These are phyloP conservation scores for Chionomys nivalis DNA, from an alignment of 2,113 vertebrate species.

Conservation along the genomic window DNA sequence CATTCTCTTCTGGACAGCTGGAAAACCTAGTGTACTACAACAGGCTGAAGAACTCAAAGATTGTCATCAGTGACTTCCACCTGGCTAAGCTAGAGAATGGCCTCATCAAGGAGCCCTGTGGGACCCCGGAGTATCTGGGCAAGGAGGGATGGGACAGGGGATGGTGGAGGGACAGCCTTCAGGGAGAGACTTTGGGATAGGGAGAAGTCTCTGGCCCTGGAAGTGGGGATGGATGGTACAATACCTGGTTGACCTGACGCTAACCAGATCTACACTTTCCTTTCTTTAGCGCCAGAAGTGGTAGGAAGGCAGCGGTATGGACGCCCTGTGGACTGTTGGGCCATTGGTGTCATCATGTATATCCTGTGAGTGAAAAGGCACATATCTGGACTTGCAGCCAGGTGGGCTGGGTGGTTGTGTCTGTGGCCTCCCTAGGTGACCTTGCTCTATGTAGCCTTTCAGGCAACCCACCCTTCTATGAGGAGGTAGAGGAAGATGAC, in stretches of 20 bases:
- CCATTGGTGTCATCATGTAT: slow-evolving; percentile 98
- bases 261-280: slow-evolving; percentile 46
- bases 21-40: slow-evolving; percentile 99
- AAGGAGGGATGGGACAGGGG: slow-evolving; percentile 73
- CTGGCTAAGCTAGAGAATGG: slow-evolving; percentile 98
- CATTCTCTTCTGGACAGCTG: slow-evolving; percentile 84
- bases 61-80: slow-evolving; percentile 99
- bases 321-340: slow-evolving; percentile 98
- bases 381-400: not conserved
- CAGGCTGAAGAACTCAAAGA: slow-evolving; percentile 98
- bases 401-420: not conserved
- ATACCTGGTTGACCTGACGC: not conserved
- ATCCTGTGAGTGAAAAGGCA: slow-evolving; percentile 94
- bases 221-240: not conserved
- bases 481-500: slow-evolving; percentile 97
- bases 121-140: slow-evolving; percentile 98
- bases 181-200: not conserved
- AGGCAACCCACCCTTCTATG: slow-evolving; percentile 98
- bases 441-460: slow-evolving; percentile 89
- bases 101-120: slow-evolving; percentile 98
- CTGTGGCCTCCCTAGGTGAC: slow-evolving; percentile 33
- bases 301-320: slow-evolving; percentile 98
- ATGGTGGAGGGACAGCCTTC: not conserved
- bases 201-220: not conserved
- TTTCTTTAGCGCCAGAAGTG: slow-evolving; percentile 94